Percentiles rank a stretch among this genome's conserved stretches.
These are phyloP conservation scores for Nannoperca obscura DNA, from an alignment of 2,797 vertebrate genomes.

Conservation along the genomic window DNA sequence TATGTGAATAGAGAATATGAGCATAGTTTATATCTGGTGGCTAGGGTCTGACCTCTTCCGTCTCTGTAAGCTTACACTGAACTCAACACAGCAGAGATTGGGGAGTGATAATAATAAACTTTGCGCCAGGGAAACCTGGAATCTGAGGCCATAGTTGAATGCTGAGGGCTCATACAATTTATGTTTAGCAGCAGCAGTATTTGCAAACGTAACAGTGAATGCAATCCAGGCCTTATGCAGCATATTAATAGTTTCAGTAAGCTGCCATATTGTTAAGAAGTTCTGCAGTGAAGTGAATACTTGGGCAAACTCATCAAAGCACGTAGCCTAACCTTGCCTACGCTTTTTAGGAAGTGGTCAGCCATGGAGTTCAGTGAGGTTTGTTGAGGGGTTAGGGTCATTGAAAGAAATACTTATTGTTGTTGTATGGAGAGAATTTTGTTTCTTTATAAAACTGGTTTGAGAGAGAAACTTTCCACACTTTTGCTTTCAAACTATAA, in stretches of 20 bases:
- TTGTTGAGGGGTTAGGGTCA: background rate
- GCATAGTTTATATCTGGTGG: background rate
- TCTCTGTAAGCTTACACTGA: background rate
- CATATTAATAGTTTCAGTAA: background rate
- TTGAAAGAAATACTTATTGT: background rate
- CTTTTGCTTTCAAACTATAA: no score
- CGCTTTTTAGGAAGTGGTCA: background rate
- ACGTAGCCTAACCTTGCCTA: background rate
- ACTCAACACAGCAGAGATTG: background rate
- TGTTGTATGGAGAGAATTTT: no score
- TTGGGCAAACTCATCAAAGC: background rate
- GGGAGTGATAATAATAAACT: background rate
- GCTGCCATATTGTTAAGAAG: background rate
- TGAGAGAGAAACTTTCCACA: no score
- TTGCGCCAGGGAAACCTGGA: background rate
- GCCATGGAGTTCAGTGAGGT: background rate
- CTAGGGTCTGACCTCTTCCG: background rate
- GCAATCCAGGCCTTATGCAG: background rate
- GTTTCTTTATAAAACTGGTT: no score
- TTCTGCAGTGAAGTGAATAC: background rate
- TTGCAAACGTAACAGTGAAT: background rate
- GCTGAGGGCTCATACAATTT: background rate
- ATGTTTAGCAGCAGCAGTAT: conserved; percentile 1
- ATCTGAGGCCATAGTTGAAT: background rate
- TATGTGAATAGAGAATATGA: background rate